Evolutionary conservation across 2,888 invertebrate genomes (phyloP).

Genomic region (Drosophila incognita): DNA sequence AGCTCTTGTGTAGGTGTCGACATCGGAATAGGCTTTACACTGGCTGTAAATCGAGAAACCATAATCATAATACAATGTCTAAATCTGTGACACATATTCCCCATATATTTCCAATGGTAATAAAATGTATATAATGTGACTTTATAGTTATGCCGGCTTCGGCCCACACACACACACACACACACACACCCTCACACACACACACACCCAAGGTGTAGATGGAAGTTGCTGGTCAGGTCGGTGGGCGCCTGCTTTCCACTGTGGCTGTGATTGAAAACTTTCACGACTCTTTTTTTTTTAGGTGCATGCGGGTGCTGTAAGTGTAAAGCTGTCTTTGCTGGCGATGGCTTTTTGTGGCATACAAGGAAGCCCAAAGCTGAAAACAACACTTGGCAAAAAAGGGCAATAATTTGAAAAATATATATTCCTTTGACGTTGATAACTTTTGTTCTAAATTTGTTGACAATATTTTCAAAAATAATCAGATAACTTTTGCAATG

Average conservation of each 20-base stretch:
- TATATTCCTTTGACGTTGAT: not conserved
- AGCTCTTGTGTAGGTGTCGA: slow-evolving; percentile 55
- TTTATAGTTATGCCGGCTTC: slow-evolving; percentile 26
- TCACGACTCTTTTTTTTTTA: slow-evolving; percentile 67
- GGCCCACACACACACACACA: slow-evolving; percentile 27
- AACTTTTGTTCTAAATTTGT: not conserved
- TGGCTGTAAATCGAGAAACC: slow-evolving; percentile 53
- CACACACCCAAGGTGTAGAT: slow-evolving; percentile 5
- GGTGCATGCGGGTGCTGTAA: slow-evolving; percentile 72
- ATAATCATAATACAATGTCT: slow-evolving; percentile 68
- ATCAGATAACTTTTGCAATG: not conserved
- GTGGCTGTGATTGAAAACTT: slow-evolving; percentile 65
- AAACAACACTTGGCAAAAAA: slow-evolving; percentile 14
- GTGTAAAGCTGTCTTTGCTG: slow-evolving; percentile 38
- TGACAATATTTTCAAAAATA: not conserved
- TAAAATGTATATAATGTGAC: slow-evolving; percentile 53
- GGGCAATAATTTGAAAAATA: not conserved
- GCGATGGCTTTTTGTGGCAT: slow-evolving; percentile 52
- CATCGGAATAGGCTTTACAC: slow-evolving; percentile 55
- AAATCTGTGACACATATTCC: slow-evolving; percentile 72
- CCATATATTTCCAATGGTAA: slow-evolving; percentile 40
- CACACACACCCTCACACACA: slow-evolving; percentile 15
- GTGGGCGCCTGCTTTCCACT: slow-evolving; percentile 74
- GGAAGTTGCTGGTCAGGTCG: slow-evolving; percentile 55
- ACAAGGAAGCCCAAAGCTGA: slow-evolving; percentile 62